phyloP scores from a whole-genome alignment of 2,888 invertebrate genomes.

The Lasioglossum calceatum region DNA sequence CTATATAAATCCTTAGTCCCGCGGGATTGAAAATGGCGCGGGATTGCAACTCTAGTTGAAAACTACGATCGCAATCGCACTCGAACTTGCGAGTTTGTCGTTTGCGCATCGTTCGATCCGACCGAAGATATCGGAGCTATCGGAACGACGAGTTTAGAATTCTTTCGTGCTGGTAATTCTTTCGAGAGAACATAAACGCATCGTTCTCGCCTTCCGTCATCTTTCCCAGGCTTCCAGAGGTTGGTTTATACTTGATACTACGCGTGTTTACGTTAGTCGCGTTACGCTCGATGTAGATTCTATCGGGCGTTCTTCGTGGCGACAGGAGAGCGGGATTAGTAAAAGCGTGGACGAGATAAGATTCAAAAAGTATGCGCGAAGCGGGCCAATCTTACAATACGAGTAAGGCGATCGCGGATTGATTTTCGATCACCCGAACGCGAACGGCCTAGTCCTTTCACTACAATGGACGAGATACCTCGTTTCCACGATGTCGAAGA shows the following conservation, averaged over 20 bases:
- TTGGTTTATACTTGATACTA: conserved; percentile 66
- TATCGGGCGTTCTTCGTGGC: conserved; percentile 40
- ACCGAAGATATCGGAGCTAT: background rate
- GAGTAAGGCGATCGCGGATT: background rate
- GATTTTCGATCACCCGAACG: background rate
- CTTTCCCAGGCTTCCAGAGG: conserved; percentile 62
- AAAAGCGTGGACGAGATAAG: conserved; percentile 50
- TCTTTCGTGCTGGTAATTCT: conserved; percentile 47
- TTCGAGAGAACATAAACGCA: conserved; percentile 44
- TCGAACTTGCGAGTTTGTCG: background rate
- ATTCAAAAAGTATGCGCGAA: conserved; percentile 48
- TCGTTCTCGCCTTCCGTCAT: conserved; percentile 18
- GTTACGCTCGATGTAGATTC: conserved; percentile 51
- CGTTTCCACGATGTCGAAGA: too few relatives aligned
- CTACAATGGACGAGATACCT: too few relatives aligned
- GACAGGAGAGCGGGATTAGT: conserved; percentile 61
- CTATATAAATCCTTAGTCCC: too few relatives aligned
- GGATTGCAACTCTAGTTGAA: too few relatives aligned
- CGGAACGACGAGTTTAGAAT: background rate
- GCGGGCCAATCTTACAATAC: background rate
- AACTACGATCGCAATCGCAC: background rate
- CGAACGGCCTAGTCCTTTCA: background rate
- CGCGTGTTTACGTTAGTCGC: conserved; percentile 64
- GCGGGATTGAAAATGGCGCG: too few relatives aligned
- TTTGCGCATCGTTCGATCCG: background rate